Evolutionary conservation across 2,888 invertebrate species (phyloP), one percentile per base, ranked within the genome.

Genomic region (Xylota sylvarum): DNA sequence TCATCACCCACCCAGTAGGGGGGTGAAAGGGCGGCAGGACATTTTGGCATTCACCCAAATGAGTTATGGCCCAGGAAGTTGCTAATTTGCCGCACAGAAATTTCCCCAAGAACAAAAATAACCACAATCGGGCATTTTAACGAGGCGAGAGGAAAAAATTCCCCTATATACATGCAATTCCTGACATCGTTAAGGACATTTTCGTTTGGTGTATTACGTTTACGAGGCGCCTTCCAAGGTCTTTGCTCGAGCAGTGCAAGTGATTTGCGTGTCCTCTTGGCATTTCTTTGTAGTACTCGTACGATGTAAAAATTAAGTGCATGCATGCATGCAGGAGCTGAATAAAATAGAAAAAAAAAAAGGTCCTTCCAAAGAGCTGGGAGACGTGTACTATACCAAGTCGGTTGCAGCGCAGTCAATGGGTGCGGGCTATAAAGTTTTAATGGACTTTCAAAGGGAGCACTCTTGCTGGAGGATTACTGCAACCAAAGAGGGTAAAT

Each of bases 81-180:
- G 72, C 81, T 81, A 86, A 86, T 86, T 86, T 86, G 81, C 72
- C 52, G 76, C 76, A 50, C 60, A 81, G 81, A 72, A 70, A 70
- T 70, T 56, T 69, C 17, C 23, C 52, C 46, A 9, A 37, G 50
- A 58, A 50, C 43, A 27, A 52, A 58, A 50, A 74, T 27, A 52
- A 50, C 37, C 56, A 52, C 50, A 72, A 50, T 46, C 37, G n/a
- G 17, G 43, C 17, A 69, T 48, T 67, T 55, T 40, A 62, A 74
- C 69, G 67, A 52, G 67, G 84, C 62, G 70, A 70, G 70, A 65
- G 64, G 19, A 46, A 65, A 30, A 77, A 69, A 46, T 52, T 70
- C 43, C 12, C 27, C 37, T 56, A 12, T 56, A 12, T 77, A 43
- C 85, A 81, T 81, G 77, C 77, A 86, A 86, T 86, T 86, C 72